Percentiles rank a stretch among this genome's conserved stretches.
These are phyloP conservation scores for Poecilia gillii DNA, from an alignment of 2,797 vertebrate species.

Conservation along the genomic window DNA sequence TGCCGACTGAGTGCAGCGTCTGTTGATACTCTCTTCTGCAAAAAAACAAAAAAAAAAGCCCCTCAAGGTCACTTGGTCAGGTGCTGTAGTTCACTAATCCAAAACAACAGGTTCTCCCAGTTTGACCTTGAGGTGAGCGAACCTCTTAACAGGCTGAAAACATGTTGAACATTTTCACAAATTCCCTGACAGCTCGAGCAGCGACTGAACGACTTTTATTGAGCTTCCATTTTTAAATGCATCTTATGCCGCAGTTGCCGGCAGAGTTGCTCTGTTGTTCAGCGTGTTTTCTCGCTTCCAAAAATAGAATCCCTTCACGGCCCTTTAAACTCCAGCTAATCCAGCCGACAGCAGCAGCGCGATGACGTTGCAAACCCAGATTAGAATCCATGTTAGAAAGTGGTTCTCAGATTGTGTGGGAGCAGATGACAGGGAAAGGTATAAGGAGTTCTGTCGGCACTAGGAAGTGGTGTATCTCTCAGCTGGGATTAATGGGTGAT, in stretches of 20 bases:
- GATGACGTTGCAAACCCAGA: slow-evolving; percentile 57
- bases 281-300: slow-evolving; percentile 35
- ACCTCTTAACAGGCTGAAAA: neutral
- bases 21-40: slow-evolving; percentile 16
- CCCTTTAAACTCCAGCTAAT: slow-evolving; percentile 55
- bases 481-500: slow-evolving; percentile 61
- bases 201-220: slow-evolving; percentile 31
- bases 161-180: slow-evolving; percentile 12
- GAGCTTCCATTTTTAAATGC: slow-evolving; percentile 30
- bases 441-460: slow-evolving; percentile 45
- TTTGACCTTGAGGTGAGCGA: slow-evolving; percentile 11
- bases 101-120: neutral
- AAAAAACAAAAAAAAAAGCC: slow-evolving; percentile 1
- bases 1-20: slow-evolving; percentile 19
- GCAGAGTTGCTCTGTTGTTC: slow-evolving; percentile 48
- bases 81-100: slow-evolving; percentile 5
- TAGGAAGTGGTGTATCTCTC: slow-evolving; percentile 52
- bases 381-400: slow-evolving; percentile 56
- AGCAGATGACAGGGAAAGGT: slow-evolving; percentile 48
- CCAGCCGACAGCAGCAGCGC: slow-evolving; percentile 39
- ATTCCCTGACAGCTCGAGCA: slow-evolving; percentile 17
- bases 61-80: slow-evolving; percentile 18
- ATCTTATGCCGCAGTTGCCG: slow-evolving; percentile 38
- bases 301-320: slow-evolving; percentile 59
- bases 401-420: slow-evolving; percentile 53